Evolutionary conservation across 1,140 invertebrate species (phyloP).

Genomic region (Heliconius hermathena): DNA sequence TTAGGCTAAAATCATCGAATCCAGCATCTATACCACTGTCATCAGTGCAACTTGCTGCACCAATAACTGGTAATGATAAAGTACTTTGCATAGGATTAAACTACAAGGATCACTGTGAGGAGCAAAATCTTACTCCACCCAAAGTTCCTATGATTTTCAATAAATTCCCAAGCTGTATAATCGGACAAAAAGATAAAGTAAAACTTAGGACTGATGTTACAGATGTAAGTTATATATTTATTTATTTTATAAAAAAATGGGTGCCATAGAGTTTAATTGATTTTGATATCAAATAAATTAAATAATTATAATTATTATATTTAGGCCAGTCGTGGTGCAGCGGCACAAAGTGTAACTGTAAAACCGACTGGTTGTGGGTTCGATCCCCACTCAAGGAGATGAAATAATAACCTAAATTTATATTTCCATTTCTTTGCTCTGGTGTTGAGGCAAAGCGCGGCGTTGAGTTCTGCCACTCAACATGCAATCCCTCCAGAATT

Average conservation of each 20-base stretch:
- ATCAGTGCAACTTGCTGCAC: constrained; percentile 77
- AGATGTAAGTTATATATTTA: constrained; percentile 51
- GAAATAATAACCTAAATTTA: too few relatives aligned
- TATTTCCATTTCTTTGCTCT: too few relatives aligned
- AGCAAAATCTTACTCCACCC: constrained; percentile 84
- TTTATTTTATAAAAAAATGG: background rate
- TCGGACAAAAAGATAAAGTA: constrained; percentile 89
- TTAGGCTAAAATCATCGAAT: constrained; percentile 38
- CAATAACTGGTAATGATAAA: constrained; percentile 85
- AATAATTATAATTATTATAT: too few relatives aligned
- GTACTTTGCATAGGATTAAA: constrained; percentile 87
- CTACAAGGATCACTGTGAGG: constrained; percentile 86
- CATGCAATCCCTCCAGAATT: too few relatives aligned
- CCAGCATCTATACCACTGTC: constrained; percentile 56
- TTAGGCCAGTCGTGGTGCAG: too few relatives aligned
- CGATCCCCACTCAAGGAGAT: too few relatives aligned
- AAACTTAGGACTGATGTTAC: constrained; percentile 65
- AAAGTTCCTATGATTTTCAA: constrained; percentile 86
- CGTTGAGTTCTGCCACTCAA: too few relatives aligned
- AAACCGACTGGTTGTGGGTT: too few relatives aligned
- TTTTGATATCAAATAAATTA: too few relatives aligned
- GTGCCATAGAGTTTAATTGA: too few relatives aligned
- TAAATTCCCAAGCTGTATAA: constrained; percentile 88
- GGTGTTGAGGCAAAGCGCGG: too few relatives aligned
- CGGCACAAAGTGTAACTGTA: too few relatives aligned